Evolutionary conservation across 1,140 invertebrate genomes (phyloP), one percentile per base, ranked within the genome.

Genomic region (Akabosia matsudoensis): DNA sequence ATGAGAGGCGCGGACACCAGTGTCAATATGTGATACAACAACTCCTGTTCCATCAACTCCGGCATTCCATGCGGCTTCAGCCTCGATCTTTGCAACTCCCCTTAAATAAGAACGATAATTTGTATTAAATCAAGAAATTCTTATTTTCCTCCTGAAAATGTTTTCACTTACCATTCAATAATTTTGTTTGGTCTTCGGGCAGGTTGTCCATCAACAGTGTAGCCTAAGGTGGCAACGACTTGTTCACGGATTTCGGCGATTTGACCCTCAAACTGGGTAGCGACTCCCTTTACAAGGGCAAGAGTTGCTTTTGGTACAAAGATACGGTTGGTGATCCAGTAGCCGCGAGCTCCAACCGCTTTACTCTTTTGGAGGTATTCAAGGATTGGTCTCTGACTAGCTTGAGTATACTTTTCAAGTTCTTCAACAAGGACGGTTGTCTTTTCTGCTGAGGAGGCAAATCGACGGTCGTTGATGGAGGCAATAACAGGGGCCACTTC

Each of bases 321-420:
- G 71, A 73, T 52, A 51, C 67, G 73, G 64, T 77, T 77, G 37
- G 61, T 71, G 64, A 77, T 74, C 76, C 76, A 77, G 61, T 70
- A 74, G 24, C n/a, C 0, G 13, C 37, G 2, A 45, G 74, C 73
- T 33, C 31, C 73, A 0, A n/a, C 10, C 13, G 52, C 33, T 51
- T 22, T 76, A 28, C 30, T 24, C 18, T 26, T 10, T 26, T 1
- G 24, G 22, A 76, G 28, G 52, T 51, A 67, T 18, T 31, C 26
- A n/a, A 76, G 26, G 33, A 76, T 51, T n/a, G 33, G 31, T 33
- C 51, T 61, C 31, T 76, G 75, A 26, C 70, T 64, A 1, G 37
- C 0, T 2, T 22, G 22, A 33, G 75, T 73, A 34, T 37, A 52
- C 4, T 16, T 7, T 34, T 45, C n/a, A 14, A 76, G 37, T 1